A percentile compares a stretch with the other conserved stretches of the same genome.
These are phyloP conservation scores for Bombus waltoni DNA, from an alignment of 1,140 invertebrate genomes.

Conservation along the genomic window DNA sequence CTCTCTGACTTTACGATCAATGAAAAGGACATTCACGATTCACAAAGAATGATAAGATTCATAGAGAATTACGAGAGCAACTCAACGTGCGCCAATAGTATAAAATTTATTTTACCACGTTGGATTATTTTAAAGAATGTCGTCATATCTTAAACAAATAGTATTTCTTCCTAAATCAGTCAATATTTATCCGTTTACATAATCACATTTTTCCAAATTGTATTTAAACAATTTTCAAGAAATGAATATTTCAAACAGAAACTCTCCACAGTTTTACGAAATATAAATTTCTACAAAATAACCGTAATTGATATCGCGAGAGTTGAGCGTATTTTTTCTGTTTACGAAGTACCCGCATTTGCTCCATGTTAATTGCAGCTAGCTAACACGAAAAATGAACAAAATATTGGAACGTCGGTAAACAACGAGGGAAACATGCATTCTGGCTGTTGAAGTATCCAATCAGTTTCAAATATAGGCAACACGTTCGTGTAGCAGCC, in stretches of 20 bases:
- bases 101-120: no score
- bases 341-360: slow-evolving; percentile 13
- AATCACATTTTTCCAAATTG: background rate
- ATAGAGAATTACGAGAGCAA: no score
- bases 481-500: background rate
- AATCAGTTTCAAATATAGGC: slow-evolving; percentile 33
- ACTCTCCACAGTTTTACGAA: background rate
- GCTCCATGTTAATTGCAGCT: background rate
- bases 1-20: background rate
- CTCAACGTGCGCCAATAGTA: no score
- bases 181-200: no score
- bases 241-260: background rate
- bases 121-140: no score
- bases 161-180: no score
- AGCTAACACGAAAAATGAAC: background rate
- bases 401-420: background rate
- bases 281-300: background rate
- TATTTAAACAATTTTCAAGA: background rate
- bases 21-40: no score
- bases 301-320: background rate
- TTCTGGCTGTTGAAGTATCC: slow-evolving; percentile 2
- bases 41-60: no score
- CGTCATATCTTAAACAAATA: no score
- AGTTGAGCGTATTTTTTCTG: background rate
- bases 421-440: background rate